Base-by-base conservation (phyloP, 2,888 invertebrate species). In the Pyrocoelia pectoralis region DNA sequence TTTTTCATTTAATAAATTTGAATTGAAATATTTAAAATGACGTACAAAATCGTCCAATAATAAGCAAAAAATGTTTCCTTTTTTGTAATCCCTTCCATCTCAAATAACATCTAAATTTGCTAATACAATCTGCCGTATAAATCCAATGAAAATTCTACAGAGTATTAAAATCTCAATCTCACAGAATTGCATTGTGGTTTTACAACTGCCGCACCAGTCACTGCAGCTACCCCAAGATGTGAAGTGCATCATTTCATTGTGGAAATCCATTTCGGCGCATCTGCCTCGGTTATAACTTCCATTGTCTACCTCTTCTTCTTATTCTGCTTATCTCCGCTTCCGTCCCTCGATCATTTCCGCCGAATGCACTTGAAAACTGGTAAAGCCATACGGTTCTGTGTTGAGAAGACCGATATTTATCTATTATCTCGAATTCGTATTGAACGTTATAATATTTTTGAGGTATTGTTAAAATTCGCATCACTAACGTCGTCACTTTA, bases 321-420 rank as follows among this genome's bases (percentile, higher is more conserved):
- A 79, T 80, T 79, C 80, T 78, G 76, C 80, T 80, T 81, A 80
- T 81, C 81, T 80, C 79, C 79, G 73, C 71, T 81, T 80, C 79
- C 80, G 80, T 79, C 78, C 77, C 79, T 74, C 75, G 75, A 80
- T 80, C 80, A 75, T 77, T 81, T 81, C 81, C 81, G 79, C 78
- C 77, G 76, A 77, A 72, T 79, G 80, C 78, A 79, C 80, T 77
- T 75, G 81, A 81, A 81, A 81, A 80, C 80, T 77, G 76, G 77
- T 76, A 73, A 73, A 73, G 73, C 74, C 71, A 67, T 70, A 68
- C 67, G 68, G 68, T 46, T 67, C 60, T 65, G 55, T 61, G 68
- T 65, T 62, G 64, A 67, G 67, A 66, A 67, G 68, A 56, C 67
- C 71, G 73, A 73, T 73, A 73, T 70, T 71, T 71, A 72, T 72